Evolutionary conservation across 2,888 invertebrate species (phyloP).

Genomic region (Lordiphosa andalusiaca): DNA sequence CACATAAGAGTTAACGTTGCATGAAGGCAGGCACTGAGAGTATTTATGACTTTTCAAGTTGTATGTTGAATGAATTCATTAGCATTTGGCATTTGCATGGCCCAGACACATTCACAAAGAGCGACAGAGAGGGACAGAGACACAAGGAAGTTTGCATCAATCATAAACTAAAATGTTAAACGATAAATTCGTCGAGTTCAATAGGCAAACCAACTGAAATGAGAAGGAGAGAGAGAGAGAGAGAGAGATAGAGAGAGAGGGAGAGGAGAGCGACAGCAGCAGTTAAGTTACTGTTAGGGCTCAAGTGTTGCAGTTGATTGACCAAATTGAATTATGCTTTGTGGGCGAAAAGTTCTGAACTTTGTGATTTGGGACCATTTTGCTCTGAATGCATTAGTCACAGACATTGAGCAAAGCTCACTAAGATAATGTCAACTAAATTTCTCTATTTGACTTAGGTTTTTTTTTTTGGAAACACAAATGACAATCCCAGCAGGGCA

Average conservation of each 20-base stretch:
- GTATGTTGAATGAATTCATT: slow-evolving; percentile 55
- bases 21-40: slow-evolving; percentile 54
- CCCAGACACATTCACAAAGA: slow-evolving; percentile 9
- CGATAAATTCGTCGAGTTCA: slow-evolving; percentile 57
- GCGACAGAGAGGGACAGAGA: background rate
- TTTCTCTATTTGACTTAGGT: background rate
- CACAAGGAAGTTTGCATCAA: slow-evolving; percentile 39
- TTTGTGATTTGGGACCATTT: slow-evolving; percentile 4
- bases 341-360: slow-evolving; percentile 23
- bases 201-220: slow-evolving; percentile 37
- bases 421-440: background rate
- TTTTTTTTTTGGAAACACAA: no score
- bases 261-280: slow-evolving; percentile 17
- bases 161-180: slow-evolving; percentile 58
- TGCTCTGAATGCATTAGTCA: slow-evolving; percentile 26
- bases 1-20: slow-evolving; percentile 57
- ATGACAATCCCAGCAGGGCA: no score
- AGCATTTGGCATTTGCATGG: slow-evolving; percentile 56
- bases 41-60: slow-evolving; percentile 64
- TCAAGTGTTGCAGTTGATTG: slow-evolving; percentile 56
- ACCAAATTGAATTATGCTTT: slow-evolving; percentile 56
- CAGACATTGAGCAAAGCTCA: slow-evolving; percentile 13
- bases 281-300: slow-evolving; percentile 15
- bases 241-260: background rate
- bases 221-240: slow-evolving; percentile 1